Percentiles rank a stretch among this genome's conserved stretches.
phyloP scores from a whole-genome alignment of 30 jellyfish, hydroid and myxozoan genomes.

The Aurelia aurita region DNA sequence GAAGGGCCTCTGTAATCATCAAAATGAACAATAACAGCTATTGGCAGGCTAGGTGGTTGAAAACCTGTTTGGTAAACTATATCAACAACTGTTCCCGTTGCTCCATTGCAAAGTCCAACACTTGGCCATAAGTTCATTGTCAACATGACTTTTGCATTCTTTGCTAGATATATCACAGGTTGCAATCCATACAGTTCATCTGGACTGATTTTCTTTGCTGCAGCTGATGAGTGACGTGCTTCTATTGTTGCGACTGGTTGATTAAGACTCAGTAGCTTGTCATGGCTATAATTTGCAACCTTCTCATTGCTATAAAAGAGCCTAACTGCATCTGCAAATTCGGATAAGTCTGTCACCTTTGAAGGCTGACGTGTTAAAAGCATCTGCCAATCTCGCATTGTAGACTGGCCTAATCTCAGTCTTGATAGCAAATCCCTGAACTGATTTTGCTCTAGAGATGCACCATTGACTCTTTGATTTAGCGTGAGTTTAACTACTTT shows the following conservation, averaged over 20 bases:
- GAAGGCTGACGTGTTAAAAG: constrained; percentile 4
- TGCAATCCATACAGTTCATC: too few species aligned
- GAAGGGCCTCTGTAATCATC: constrained; percentile 37
- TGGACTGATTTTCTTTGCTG: neutral
- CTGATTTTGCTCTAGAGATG: neutral
- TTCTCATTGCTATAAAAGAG: constrained; percentile 13
- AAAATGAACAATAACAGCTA: constrained; percentile 55
- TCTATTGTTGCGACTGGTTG: neutral
- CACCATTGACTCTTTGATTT: constrained; percentile 18
- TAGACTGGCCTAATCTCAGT: constrained; percentile 16
- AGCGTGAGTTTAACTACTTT: constrained; percentile 3
- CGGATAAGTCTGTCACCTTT: neutral
- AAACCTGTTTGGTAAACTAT: constrained; percentile 30
- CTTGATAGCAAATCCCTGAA: constrained; percentile 20
- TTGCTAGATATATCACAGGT: too few species aligned
- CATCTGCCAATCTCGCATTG: constrained; percentile 14
- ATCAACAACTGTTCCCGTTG: too few species aligned
- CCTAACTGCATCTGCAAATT: neutral
- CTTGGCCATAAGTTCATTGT: too few species aligned
- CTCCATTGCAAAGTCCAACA: too few species aligned
- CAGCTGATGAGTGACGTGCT: constrained; percentile 5
- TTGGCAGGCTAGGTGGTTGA: constrained; percentile 48
- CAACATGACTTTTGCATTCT: too few species aligned
- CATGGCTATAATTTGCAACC: constrained; percentile 1
- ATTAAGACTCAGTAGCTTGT: neutral